phyloP scores from a whole-genome alignment of 1,140 invertebrate genomes.

The Microplitis mediator region DNA sequence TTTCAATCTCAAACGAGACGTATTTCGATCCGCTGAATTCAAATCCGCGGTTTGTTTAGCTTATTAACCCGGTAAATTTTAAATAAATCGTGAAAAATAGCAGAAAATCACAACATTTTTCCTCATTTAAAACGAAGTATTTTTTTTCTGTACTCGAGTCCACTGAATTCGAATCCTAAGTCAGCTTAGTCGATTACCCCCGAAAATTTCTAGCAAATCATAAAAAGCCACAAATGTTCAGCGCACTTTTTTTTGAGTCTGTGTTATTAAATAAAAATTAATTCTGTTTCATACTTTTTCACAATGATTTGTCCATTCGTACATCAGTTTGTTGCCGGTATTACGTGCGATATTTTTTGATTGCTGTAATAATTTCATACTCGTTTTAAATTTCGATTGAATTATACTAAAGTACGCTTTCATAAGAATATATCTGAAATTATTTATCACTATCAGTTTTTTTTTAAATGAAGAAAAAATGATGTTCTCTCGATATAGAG shows the following conservation, averaged over 20 bases:
- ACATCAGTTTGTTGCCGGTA: conserved; percentile 43
- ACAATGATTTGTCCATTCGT: conserved; percentile 50
- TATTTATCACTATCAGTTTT: too few species aligned
- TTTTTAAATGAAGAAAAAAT: conserved; percentile 4
- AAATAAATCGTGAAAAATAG: too few species aligned
- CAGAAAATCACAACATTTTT: too few species aligned
- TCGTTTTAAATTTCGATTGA: conserved; percentile 32
- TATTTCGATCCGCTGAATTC: too few species aligned
- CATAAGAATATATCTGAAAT: conserved; percentile 48
- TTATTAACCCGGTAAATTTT: too few species aligned
- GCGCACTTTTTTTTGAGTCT: background rate
- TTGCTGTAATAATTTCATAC: conserved; percentile 40
- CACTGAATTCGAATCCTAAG: too few species aligned
- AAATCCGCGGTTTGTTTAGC: too few species aligned
- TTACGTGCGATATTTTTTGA: conserved; percentile 40
- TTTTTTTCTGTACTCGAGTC: too few species aligned
- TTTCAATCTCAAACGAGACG: too few species aligned
- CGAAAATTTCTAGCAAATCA: background rate
- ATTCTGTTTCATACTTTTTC: conserved; percentile 43
- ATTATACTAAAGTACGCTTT: conserved; percentile 53
- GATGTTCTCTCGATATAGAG: background rate
- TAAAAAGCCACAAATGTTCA: background rate
- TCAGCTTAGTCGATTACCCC: too few species aligned
- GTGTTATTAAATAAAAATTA: background rate
- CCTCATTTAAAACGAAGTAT: too few species aligned